A percentile compares a stretch with the other conserved stretches of the same genome.
phyloP scores from a whole-genome alignment of 30 jellyfish, hydroid and myxozoan genomes.

The Hydractinia symbiolongicarpus region DNA sequence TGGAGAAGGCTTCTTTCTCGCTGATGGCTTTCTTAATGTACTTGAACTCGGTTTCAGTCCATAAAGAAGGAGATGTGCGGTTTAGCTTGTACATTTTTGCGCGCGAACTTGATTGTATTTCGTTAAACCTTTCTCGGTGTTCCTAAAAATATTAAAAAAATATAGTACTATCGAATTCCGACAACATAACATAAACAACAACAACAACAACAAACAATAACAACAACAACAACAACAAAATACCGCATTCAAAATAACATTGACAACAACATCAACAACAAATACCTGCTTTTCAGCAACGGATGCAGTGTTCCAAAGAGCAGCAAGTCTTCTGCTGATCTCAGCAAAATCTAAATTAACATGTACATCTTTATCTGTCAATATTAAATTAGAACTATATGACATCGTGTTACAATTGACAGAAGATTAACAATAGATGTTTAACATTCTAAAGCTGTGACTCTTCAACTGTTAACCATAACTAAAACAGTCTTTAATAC shows the following conservation, averaged over 20 bases:
- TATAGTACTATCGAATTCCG: neutral
- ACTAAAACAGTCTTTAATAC: too few relatives aligned
- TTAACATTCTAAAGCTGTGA: too few relatives aligned
- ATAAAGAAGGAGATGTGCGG: slow-evolving; percentile 14
- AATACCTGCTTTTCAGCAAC: slow-evolving; percentile 69
- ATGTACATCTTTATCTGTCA: too few relatives aligned
- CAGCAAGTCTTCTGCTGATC: slow-evolving; percentile 64
- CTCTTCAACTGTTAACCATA: too few relatives aligned
- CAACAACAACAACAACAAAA: too few relatives aligned
- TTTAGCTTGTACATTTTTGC: slow-evolving; percentile 10
- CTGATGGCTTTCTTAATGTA: slow-evolving; percentile 28
- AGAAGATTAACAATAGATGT: too few relatives aligned
- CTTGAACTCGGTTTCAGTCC: slow-evolving; percentile 27
- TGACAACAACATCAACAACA: too few relatives aligned
- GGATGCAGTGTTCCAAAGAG: slow-evolving; percentile 74
- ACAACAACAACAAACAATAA: too few relatives aligned
- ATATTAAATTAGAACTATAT: too few relatives aligned
- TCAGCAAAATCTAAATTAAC: slow-evolving; percentile 50
- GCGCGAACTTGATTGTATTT: neutral
- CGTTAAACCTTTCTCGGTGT: slow-evolving; percentile 25
- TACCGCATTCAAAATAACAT: too few relatives aligned
- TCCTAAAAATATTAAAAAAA: slow-evolving; percentile 11
- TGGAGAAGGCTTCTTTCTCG: slow-evolving; percentile 8
- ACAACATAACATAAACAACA: too few relatives aligned
- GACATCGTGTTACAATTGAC: too few relatives aligned